phyloP scores from a whole-genome alignment of 1,140 invertebrate genomes.

The Drosophila varians region DNA sequence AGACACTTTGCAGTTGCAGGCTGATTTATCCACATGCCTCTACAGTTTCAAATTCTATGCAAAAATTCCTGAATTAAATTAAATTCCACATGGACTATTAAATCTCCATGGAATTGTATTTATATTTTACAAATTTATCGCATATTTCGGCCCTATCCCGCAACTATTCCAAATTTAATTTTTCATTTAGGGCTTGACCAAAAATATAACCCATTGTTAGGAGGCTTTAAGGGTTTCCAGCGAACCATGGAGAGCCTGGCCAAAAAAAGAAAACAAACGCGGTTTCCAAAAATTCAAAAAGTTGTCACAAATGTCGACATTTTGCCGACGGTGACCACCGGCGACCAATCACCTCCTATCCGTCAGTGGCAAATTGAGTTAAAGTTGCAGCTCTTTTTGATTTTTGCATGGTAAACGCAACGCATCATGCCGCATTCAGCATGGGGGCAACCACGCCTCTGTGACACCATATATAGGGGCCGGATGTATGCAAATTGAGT shows the following conservation, averaged over 20 bases:
- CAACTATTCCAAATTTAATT: not conserved
- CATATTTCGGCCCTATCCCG: too few species aligned
- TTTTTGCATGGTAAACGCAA: conserved; percentile 3
- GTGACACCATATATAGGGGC: not conserved
- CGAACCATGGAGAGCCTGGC: too few species aligned
- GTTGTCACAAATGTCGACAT: not conserved
- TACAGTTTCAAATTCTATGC: too few species aligned
- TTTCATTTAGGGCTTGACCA: not conserved
- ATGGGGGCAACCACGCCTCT: conserved; percentile 6
- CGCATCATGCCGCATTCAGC: not conserved
- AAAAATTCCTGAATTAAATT: too few species aligned
- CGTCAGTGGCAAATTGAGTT: conserved; percentile 30
- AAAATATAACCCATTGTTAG: not conserved
- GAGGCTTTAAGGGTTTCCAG: too few species aligned
- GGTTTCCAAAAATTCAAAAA: not conserved
- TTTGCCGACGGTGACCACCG: not conserved
- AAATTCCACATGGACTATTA: too few species aligned
- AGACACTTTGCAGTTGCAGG: not conserved
- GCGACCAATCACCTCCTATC: conserved; percentile 5
- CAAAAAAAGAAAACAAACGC: not conserved
- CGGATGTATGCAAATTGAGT: conserved; percentile 6
- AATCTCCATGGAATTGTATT: too few species aligned
- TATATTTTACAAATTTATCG: too few species aligned
- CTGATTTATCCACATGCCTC: not conserved
- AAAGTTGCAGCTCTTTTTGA: not conserved